Conservation (phyloP, 1,140 invertebrate species). For the Drosophila santomea region DNA sequence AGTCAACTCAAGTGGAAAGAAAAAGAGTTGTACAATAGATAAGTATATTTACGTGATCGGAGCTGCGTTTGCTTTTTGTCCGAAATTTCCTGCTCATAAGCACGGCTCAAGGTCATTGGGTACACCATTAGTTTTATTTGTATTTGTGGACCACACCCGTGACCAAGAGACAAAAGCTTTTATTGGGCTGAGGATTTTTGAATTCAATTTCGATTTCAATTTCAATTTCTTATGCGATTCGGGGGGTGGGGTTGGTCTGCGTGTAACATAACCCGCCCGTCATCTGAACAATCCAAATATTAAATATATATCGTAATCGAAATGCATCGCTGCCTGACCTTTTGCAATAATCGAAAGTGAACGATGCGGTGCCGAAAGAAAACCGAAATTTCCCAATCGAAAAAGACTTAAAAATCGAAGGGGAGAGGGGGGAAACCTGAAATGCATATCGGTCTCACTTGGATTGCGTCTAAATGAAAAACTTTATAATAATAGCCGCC, state of each 20-base stretch:
- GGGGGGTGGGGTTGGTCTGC: background rate
- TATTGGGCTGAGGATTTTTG: background rate
- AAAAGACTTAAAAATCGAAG: constrained; percentile 47
- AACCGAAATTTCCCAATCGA: constrained; percentile 38
- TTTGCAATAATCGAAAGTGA: constrained; percentile 76
- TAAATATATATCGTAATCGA: constrained; percentile 29
- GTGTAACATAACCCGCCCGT: background rate
- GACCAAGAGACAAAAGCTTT: constrained; percentile 22
- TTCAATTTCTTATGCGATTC: background rate
- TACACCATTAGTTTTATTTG: background rate
- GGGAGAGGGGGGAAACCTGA: constrained; percentile 39
- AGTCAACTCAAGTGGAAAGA: background rate
- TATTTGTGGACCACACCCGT: constrained; percentile 16
- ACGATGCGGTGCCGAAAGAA: constrained; percentile 32
- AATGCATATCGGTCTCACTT: constrained; percentile 66
- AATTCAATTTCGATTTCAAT: background rate
- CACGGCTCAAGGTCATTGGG: constrained; percentile 38
- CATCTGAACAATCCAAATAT: background rate
- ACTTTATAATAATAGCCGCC: constrained; percentile 14
- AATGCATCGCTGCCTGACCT: constrained; percentile 58
- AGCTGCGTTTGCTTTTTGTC: constrained; percentile 14
- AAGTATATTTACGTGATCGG: constrained; percentile 27
- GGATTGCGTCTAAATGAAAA: constrained; percentile 68
- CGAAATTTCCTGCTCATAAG: constrained; percentile 35
- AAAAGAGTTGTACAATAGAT: constrained; percentile 17